Evolutionary conservation across 2,888 invertebrate genomes (phyloP).

Genomic region (Tromatobia lineatoria): DNA sequence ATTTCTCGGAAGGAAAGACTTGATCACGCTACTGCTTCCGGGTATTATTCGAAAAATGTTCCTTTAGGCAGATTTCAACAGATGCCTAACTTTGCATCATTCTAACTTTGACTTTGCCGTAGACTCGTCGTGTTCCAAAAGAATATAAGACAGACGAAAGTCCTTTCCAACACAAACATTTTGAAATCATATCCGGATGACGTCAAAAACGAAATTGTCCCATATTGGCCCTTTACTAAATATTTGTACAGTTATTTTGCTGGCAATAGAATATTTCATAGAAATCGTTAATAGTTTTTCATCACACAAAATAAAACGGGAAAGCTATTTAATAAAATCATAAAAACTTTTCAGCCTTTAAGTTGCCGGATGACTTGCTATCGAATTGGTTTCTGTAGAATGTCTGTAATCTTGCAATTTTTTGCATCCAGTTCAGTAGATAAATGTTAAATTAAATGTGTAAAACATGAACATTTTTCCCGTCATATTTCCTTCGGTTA

Average conservation of each 20-base stretch:
- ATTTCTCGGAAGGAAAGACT: constrained; percentile 29
- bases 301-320: too few relatives aligned
- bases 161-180: neutral
- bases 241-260: too few relatives aligned
- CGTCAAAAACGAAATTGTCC: neutral
- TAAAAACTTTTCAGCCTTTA: too few relatives aligned
- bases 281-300: too few relatives aligned
- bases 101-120: constrained; percentile 48
- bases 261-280: too few relatives aligned
- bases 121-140: neutral
- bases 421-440: too few relatives aligned
- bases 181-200: neutral
- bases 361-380: too few relatives aligned
- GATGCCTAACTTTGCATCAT: constrained; percentile 57
- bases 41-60: constrained; percentile 51
- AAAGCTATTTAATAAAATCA: too few relatives aligned
- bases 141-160: neutral
- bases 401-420: too few relatives aligned
- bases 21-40: constrained; percentile 36
- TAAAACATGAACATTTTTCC: neutral
- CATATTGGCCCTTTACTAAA: neutral
- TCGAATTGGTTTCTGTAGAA: too few relatives aligned
- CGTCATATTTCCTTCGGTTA: neutral
- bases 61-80: constrained; percentile 44
- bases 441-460: neutral